These are phyloP conservation scores for Lithophane ornitopus DNA, from an alignment of 2,888 invertebrate genomes.

Conservation along the genomic window DNA sequence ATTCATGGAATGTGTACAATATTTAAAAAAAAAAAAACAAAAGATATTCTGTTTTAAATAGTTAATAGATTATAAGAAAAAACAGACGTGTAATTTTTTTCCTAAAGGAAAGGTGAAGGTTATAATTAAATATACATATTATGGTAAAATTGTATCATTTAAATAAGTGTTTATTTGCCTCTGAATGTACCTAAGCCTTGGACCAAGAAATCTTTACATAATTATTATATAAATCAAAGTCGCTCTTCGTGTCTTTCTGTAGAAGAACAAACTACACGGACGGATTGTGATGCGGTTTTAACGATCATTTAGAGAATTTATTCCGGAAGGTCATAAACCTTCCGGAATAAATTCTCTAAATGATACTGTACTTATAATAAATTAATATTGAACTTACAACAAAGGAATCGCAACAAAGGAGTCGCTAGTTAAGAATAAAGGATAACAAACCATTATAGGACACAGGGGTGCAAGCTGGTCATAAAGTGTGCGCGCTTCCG, in stretches of 20 bases:
- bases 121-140: neutral
- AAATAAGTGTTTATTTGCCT: neutral
- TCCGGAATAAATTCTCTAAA: no score
- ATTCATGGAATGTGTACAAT: neutral
- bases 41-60: neutral
- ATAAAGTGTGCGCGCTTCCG: slow-evolving; percentile 98
- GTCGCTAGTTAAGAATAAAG: neutral
- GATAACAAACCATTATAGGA: slow-evolving; percentile 95
- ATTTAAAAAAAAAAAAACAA: no score
- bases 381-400: neutral
- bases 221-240: neutral
- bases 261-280: neutral
- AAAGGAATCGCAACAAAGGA: neutral
- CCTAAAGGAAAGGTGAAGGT: neutral
- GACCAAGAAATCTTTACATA: neutral
- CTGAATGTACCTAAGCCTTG: neutral
- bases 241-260: no score
- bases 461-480: slow-evolving; percentile 99
- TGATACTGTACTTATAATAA: no score
- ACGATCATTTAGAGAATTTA: neutral
- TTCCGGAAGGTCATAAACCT: no score
- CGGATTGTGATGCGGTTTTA: neutral
- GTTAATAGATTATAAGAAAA: neutral
- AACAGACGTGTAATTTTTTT: neutral
- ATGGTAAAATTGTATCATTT: neutral